Evolutionary conservation across 23 tunicate species (phyloP).

Genomic region (Styela plicata): DNA sequence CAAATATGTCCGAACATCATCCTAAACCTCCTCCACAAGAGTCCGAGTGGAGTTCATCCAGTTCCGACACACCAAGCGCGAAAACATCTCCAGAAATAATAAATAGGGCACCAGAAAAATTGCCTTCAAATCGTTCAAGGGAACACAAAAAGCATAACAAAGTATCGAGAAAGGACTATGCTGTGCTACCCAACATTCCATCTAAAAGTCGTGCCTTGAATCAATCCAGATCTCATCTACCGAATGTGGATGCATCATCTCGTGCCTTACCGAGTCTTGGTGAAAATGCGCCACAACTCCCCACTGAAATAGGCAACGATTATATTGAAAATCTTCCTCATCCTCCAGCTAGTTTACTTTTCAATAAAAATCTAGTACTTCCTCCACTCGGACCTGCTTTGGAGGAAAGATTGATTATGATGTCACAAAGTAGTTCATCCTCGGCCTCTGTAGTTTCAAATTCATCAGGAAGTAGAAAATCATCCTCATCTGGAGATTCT

Average conservation of each 20-base stretch:
- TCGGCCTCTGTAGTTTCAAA: background rate
- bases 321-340: conserved; percentile 7
- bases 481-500: background rate
- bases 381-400: conserved; percentile 7
- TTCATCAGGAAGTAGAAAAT: background rate
- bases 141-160: background rate
- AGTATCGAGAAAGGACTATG: conserved; percentile 2
- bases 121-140: background rate
- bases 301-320: background rate
- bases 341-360: conserved; percentile 7
- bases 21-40: background rate
- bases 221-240: background rate
- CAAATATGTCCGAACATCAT: background rate
- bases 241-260: background rate
- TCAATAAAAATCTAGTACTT: conserved; percentile 6
- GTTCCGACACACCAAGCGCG: background rate
- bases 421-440: background rate
- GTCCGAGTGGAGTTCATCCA: background rate
- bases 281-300: background rate
- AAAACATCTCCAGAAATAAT: background rate
- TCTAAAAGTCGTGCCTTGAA: background rate
- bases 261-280: conserved; percentile 3
- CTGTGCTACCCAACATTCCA: background rate
- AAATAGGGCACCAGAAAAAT: background rate
- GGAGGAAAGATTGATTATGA: background rate